Evolutionary conservation across 1,140 invertebrate genomes (phyloP).

Genomic region (Galleria mellonella): DNA sequence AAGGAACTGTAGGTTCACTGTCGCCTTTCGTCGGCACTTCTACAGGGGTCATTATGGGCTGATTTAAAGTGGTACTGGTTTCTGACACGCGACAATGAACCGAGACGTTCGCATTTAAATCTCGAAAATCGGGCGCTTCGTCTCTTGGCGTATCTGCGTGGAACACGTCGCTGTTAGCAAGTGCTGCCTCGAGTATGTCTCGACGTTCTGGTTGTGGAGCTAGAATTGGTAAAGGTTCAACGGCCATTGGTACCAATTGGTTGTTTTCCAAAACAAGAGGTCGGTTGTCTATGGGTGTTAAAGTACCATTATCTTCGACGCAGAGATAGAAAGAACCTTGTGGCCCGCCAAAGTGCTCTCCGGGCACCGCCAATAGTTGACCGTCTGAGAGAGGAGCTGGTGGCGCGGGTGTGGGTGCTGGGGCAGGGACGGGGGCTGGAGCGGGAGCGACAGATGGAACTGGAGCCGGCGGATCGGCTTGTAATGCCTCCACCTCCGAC

Average conservation of each 20-base stretch:
- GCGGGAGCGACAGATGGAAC: slow-evolving; percentile 3
- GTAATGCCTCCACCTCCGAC: slow-evolving; percentile 8
- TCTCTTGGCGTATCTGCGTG: slow-evolving; percentile 75
- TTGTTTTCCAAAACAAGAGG: slow-evolving; percentile 76
- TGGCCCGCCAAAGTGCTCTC: slow-evolving; percentile 79
- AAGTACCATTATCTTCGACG: slow-evolving; percentile 80
- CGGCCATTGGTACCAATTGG: slow-evolving; percentile 73
- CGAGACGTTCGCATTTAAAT: slow-evolving; percentile 68
- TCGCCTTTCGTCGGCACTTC: slow-evolving; percentile 80
- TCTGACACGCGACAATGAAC: slow-evolving; percentile 78
- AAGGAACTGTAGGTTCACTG: slow-evolving; percentile 48
- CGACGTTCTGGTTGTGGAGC: slow-evolving; percentile 64
- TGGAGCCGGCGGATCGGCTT: neutral
- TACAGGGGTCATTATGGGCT: slow-evolving; percentile 87
- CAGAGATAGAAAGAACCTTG: slow-evolving; percentile 77
- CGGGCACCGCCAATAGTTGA: slow-evolving; percentile 80
- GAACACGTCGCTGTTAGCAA: slow-evolving; percentile 84
- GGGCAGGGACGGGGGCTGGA: slow-evolving; percentile 14
- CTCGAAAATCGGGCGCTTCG: slow-evolving; percentile 71
- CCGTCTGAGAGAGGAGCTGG: slow-evolving; percentile 63
- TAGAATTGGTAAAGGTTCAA: slow-evolving; percentile 33
- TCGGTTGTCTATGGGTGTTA: slow-evolving; percentile 82
- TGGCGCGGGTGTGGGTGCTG: slow-evolving; percentile 30
- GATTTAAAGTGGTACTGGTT: slow-evolving; percentile 83
- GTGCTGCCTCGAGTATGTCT: slow-evolving; percentile 84